Evolutionary conservation across 2,113 vertebrate genomes (phyloP), one percentile per base, ranked within the genome.

Genomic region (Tachycineta bicolor): DNA sequence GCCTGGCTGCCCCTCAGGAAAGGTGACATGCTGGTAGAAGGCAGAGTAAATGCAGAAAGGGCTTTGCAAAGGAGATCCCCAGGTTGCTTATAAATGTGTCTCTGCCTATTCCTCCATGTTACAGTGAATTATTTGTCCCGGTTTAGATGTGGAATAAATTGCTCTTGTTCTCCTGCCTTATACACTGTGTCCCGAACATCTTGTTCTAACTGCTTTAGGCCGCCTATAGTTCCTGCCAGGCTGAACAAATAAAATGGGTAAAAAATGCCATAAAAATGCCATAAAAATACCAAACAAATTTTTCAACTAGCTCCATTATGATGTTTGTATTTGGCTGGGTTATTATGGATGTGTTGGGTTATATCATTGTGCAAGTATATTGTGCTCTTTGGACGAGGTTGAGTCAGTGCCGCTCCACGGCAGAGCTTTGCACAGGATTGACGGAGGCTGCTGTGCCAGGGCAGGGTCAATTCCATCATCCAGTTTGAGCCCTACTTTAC

Each of bases 271-370:
- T 94, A 77, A 95, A 94, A 71, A 41, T 28, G 29, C 63, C 63
- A 34, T 94, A 77, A 95, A 95, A 94, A 92, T 31, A 55, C 63
- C 50, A 47, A 86, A 80, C 31, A 88, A 78, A 58, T 16, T 86
- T 90, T 96, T 85, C 76, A 94, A 10, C 23, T 25, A 76, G 63
- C 63, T 90, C 83, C 21, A 29, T 88, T 83, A 55, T 11, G 19
- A 39, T 52, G 31, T 92, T 87, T 62, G 67, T 80, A 11, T 75
- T 94, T 90, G 85, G 70, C 94, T 97, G 58, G 53, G 63, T 59
- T 63, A 50, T 59, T 10, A 39, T 50, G 53, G 12, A 43, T 46
- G 18, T 53, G 81, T 67, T 73, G n/a, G 41, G 22, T 74, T 67
- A 59, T 59, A 22, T 68, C 71, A 25, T 3, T 65, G 39, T 70